Percentiles rank a stretch among this genome's conserved stretches.
Evolutionary conservation across 2,797 vertebrate species (phyloP).

Genomic region (Propithecus perrieri): DNA sequence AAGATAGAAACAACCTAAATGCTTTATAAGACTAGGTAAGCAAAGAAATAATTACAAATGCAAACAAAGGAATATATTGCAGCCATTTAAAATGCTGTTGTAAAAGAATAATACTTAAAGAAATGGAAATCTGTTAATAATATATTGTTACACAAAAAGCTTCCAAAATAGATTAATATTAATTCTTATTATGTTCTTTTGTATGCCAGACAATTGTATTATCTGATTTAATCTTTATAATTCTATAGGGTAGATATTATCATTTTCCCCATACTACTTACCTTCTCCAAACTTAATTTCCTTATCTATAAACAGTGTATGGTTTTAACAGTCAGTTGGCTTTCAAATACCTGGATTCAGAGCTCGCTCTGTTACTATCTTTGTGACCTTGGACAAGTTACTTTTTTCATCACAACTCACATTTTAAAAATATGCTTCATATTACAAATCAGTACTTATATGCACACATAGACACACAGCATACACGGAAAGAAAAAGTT

Average conservation of each 20-base stretch:
- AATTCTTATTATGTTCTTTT: background rate
- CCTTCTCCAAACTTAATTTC: background rate
- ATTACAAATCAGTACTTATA: background rate
- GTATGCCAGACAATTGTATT: background rate
- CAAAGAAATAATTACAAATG: background rate
- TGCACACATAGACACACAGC: background rate
- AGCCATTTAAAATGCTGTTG: background rate
- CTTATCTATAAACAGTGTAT: background rate
- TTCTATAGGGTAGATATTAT: background rate
- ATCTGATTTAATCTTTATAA: background rate
- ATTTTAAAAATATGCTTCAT: background rate
- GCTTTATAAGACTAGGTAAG: background rate
- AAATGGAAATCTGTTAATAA: background rate
- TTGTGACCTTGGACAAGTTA: background rate
- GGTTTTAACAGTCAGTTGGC: background rate
- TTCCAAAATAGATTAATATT: background rate
- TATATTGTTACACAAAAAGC: background rate
- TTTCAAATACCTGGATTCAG: background rate
- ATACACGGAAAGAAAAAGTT: background rate
- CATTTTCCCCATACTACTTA: background rate
- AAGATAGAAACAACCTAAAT: background rate
- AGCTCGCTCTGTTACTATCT: background rate
- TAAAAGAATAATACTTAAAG: background rate
- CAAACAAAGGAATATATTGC: background rate
- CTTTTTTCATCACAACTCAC: background rate